Evolutionary conservation across 2,888 invertebrate species (phyloP), one percentile per base, ranked within the genome.

Genomic region (Andrena dorsata): DNA sequence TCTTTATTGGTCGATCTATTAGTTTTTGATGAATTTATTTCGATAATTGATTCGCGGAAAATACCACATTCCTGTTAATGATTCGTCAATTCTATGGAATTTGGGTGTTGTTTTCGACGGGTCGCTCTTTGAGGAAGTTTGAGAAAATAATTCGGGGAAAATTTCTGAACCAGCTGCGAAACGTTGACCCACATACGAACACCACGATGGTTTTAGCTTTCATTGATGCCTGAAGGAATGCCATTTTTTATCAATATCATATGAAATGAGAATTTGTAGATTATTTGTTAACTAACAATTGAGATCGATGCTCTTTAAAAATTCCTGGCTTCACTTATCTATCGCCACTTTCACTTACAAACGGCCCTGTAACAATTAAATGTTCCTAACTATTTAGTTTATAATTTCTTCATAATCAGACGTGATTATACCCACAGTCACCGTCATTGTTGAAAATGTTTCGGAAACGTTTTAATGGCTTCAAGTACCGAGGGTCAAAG

Each of bases 1-100:
- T 41, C 71, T 64, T 72, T 63, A 35, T 8, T 49, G 20, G 56
- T 10, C 30, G 47, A 68, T 83, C 73, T 72, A 56, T 72, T 60
- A 65, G 73, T 75, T 76, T 87, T 66, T 66, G 53, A 81, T 87
- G 72, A 60, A 72, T 84, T 63, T 64, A 41, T 79, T 63, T 23
- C 41, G 69, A 65, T 76, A 63, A 78, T 71, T 63, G 35, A 64
- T 70, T 68, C 28, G 32, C 23, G 60, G 66, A 76, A 82, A 70
- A 53, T 28, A 41, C 10, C n/a, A 13, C 26, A 20, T 66, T 75
- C 72, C 32, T 20, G 8, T 26, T 28, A 71, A 68, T 53, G 28
- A 71, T 65, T 80, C 16, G 23, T 32, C 8, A 28, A 10, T 63
- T 83, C 63, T 10, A 23, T n/a, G 73, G 71, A 83, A 76, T 78